Conservation (phyloP, 2,797 vertebrate genomes). For the Threskiornis aethiopicus region DNA sequence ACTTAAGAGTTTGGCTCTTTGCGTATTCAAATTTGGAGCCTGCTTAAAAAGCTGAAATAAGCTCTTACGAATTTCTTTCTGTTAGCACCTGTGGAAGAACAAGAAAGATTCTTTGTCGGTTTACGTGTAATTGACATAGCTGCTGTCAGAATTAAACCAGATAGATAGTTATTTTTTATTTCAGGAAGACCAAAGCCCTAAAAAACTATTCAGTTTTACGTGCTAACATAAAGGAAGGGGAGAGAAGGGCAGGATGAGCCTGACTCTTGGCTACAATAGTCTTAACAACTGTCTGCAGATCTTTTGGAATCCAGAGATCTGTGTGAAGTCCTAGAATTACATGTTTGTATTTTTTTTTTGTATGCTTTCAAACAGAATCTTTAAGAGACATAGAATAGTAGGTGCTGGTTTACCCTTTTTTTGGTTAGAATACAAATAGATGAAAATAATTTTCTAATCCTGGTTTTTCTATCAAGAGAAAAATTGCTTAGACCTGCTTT, state of each 20-base stretch:
- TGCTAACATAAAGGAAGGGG: background rate
- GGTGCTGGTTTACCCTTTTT: background rate
- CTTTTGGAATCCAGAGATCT: background rate
- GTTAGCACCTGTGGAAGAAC: background rate
- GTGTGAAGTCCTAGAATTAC: background rate
- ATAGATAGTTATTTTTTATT: background rate
- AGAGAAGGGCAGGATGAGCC: background rate
- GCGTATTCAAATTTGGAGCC: background rate
- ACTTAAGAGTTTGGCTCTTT: background rate
- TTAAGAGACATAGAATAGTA: background rate
- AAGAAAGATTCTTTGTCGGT: background rate
- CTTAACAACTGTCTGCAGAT: background rate
- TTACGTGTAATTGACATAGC: background rate
- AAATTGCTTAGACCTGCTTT: background rate
- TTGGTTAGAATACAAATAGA: background rate
- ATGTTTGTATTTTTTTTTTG: background rate
- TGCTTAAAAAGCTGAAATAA: background rate
- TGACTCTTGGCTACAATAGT: background rate
- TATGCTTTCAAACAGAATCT: background rate
- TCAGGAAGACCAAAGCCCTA: background rate
- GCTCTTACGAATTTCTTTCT: background rate
- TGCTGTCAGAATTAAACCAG: background rate
- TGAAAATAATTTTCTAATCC: background rate
- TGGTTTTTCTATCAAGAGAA: background rate
- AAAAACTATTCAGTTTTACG: background rate